phyloP scores from a whole-genome alignment of 1,140 invertebrate species.

The Zaprionus ornatus region DNA sequence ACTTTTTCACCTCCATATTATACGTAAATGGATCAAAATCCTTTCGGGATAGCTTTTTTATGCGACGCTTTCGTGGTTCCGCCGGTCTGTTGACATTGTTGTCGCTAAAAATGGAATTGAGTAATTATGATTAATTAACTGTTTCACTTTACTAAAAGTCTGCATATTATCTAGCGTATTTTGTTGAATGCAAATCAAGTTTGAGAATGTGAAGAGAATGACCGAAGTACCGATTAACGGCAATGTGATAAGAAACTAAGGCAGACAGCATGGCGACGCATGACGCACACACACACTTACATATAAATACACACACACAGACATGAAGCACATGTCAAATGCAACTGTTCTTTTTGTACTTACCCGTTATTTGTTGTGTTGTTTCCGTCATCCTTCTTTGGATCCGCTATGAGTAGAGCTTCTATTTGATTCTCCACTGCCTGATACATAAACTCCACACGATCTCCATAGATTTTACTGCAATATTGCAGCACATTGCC shows the following conservation, averaged over 20 bases:
- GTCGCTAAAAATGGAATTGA: slow-evolving; percentile 5
- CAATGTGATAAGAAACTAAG: slow-evolving; percentile 33
- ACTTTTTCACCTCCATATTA: slow-evolving; percentile 55
- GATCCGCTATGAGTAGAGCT: slow-evolving; percentile 36
- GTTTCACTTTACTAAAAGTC: not conserved
- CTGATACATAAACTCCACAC: slow-evolving; percentile 59
- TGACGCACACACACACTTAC: not conserved
- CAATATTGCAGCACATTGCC: slow-evolving; percentile 54
- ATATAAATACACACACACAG: not conserved
- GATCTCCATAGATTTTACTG: slow-evolving; percentile 62
- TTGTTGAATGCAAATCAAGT: not conserved
- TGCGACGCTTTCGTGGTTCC: slow-evolving; percentile 53
- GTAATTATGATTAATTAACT: not conserved
- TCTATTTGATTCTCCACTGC: slow-evolving; percentile 57
- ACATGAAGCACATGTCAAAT: slow-evolving; percentile 17
- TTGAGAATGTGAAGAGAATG: slow-evolving; percentile 28
- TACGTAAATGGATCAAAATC: slow-evolving; percentile 64
- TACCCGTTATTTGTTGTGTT: slow-evolving; percentile 33
- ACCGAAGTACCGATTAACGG: slow-evolving; percentile 43
- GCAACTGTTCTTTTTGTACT: slow-evolving; percentile 29
- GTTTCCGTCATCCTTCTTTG: slow-evolving; percentile 28
- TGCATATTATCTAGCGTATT: not conserved
- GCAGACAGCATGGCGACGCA: slow-evolving; percentile 56
- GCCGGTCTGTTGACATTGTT: slow-evolving; percentile 27
- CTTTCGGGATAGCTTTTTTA: slow-evolving; percentile 56